Percentiles rank a stretch among this genome's conserved stretches.
Evolutionary conservation across 2,113 vertebrate genomes (phyloP).

Genomic region (Talpa occidentalis): DNA sequence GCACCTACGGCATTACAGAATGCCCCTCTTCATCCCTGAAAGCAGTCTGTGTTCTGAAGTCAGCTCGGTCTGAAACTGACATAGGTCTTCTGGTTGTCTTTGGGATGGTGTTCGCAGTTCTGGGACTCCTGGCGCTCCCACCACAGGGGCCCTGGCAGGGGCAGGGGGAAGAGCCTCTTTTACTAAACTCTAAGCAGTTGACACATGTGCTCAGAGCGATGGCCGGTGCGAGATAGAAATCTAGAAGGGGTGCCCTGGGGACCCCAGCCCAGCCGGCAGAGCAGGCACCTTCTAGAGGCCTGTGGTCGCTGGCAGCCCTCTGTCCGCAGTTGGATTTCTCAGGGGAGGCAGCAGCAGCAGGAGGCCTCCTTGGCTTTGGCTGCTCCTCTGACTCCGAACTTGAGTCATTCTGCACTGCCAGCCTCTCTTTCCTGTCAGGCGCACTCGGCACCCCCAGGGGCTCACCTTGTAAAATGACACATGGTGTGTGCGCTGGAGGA

Average conservation of each 20-base stretch:
- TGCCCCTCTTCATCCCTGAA: not conserved
- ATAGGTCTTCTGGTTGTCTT: not conserved
- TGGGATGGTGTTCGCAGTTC: not conserved
- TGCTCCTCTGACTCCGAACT: not conserved
- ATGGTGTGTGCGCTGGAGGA: not conserved
- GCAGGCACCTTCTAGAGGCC: not conserved
- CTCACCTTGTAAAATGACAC: not conserved
- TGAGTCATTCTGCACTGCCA: not conserved
- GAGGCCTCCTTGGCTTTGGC: not conserved
- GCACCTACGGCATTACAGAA: not conserved
- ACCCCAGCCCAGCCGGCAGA: not conserved
- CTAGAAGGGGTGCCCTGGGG: conserved; percentile 16
- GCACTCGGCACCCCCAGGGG: not conserved
- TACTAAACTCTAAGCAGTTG: not conserved
- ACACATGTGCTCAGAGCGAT: not conserved
- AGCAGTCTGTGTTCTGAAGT: not conserved
- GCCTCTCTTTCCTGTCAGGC: fast-evolving
- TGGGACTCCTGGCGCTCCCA: not conserved
- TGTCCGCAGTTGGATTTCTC: conserved; percentile 18
- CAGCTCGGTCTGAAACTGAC: not conserved
- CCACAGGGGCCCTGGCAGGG: fast-evolving
- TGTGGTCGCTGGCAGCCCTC: not conserved
- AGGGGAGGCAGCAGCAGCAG: not conserved
- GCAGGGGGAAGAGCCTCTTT: not conserved
- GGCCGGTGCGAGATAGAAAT: conserved; percentile 13